Evolutionary conservation across 2,113 vertebrate species (phyloP), one percentile per base, ranked within the genome.

Genomic region (Psittacara wagleri): DNA sequence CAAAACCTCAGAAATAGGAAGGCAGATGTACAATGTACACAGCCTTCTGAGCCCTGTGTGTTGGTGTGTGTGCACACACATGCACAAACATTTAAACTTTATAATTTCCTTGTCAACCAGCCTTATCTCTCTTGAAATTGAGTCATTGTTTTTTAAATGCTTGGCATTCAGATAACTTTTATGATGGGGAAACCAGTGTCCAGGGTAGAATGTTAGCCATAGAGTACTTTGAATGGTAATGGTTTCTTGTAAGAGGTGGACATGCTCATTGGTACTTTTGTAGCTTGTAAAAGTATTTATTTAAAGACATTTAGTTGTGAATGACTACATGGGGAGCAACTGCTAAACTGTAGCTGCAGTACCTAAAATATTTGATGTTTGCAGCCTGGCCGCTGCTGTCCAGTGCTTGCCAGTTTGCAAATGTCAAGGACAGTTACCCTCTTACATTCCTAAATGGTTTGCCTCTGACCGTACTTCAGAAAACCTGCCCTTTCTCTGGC

Each of bases 381-480:
- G 74, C 39, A 94, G 90, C 55, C 74, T 92, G 94, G 77, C 44
- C 37, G 5, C 82, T 83, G 72, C 63, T 25, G 51, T 88, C 55
- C 63, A 64, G 66, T 1, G 9, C 92, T 93, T 97, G 96, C 90
- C 95, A 94, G 95, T 62, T 93, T 72, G 88, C 83, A 97, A 96
- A 95, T 97, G 95, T 96, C 95, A 96, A 96, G 96, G 95, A 16
- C 95, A 49, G 84, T 89, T 85, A 52, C 81, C 31, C 64, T 94
- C 82, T 94, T 63, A 10, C 81, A 57, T 93, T 92, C 94, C 85
- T 78, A 51, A 76, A 67, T 61, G 51, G 81, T 66, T 92, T 75
- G 79, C 66, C 31, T 68, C 84, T 80, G 90, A 72, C 74, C 86
- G 80, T 91, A 83, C 80, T 92, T 74, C 75, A 90, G 29, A 92